Conservation (phyloP, 92 coral and sea anemone species). For the Parazoanthus darwini region DNA sequence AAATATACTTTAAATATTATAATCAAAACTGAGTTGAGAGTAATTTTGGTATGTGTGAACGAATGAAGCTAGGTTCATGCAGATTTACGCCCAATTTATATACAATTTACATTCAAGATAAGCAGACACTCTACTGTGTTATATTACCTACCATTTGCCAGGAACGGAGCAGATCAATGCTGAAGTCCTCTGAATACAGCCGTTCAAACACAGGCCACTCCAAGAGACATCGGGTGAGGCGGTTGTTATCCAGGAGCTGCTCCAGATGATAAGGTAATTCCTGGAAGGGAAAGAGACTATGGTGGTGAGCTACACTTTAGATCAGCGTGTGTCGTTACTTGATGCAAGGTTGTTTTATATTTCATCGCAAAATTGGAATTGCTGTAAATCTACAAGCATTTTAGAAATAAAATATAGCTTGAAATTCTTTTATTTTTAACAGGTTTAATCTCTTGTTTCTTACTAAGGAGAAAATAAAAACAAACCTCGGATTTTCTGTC, state of each 20-base stretch:
- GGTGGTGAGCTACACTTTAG: neutral
- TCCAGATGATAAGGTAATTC: conserved; percentile 96
- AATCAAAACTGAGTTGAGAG: too few species aligned
- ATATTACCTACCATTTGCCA: conserved; percentile 81
- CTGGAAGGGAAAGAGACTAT: conserved; percentile 23
- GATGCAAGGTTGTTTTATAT: neutral
- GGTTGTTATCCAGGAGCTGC: conserved; percentile 86
- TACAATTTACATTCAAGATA: neutral
- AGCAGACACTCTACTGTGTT: neutral
- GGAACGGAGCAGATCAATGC: conserved; percentile 89
- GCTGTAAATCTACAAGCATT: too few species aligned
- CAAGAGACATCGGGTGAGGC: conserved; percentile 90
- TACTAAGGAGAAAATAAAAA: neutral
- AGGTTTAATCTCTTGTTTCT: neutral
- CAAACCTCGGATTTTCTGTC: conserved; percentile 97
- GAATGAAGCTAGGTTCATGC: too few species aligned
- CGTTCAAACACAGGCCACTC: conserved; percentile 97
- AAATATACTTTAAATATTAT: too few species aligned
- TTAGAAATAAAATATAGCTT: too few species aligned
- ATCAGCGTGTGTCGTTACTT: neutral
- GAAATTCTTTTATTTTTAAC: too few species aligned
- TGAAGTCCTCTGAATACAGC: conserved; percentile 90
- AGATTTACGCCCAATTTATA: too few species aligned
- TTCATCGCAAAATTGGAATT: too few species aligned
- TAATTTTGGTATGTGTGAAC: too few species aligned